Evolutionary conservation across 2,113 vertebrate species (phyloP).

Genomic region (Pseudorectes ferrugineus): DNA sequence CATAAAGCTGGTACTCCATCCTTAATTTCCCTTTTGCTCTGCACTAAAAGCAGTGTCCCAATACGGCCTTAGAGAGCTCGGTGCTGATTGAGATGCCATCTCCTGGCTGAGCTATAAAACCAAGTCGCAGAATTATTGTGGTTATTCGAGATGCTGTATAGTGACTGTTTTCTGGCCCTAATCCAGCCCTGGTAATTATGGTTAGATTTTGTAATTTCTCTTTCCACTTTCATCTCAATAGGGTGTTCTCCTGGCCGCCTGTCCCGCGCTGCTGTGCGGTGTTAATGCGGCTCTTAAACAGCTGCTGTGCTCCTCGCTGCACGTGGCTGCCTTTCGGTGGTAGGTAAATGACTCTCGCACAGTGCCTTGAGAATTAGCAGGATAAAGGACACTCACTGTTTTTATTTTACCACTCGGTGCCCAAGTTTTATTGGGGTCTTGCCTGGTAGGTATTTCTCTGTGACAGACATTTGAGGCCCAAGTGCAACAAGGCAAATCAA

Average conservation of each 20-base stretch:
- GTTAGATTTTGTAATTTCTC: conserved; percentile 54
- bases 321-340: neutral
- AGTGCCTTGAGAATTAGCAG: neutral
- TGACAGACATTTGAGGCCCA: neutral
- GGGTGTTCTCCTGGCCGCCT: conserved; percentile 33
- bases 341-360: neutral
- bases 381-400: neutral
- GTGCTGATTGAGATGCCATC: conserved; percentile 22
- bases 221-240: conserved; percentile 27
- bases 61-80: neutral
- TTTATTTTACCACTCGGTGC: neutral
- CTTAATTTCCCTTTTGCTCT: conserved; percentile 13
- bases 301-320: conserved; percentile 38
- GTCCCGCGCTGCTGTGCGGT: conserved; percentile 11
- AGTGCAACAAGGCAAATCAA: neutral
- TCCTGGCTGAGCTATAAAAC: conserved; percentile 54
- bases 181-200: conserved; percentile 37
- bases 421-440: neutral
- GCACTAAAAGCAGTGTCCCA: neutral
- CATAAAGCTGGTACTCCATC: neutral
- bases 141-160: neutral
- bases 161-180: conserved; percentile 38
- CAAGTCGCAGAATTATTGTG: conserved; percentile 9
- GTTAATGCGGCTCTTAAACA: conserved; percentile 52
- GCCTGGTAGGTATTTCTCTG: neutral